Conservation (phyloP, 2,888 invertebrate genomes). For the Tipula lateralis region DNA sequence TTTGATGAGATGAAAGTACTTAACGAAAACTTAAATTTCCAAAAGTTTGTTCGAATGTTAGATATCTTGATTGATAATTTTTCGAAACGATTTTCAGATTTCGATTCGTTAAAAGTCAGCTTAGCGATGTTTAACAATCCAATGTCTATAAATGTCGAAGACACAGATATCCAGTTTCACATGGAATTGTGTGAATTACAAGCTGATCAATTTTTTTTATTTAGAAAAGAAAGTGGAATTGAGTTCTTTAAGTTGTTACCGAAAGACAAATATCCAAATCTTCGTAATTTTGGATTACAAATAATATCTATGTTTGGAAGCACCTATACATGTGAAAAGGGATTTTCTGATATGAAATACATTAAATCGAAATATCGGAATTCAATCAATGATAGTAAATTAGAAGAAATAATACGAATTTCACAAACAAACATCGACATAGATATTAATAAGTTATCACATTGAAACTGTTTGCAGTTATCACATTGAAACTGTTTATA, state of each 20-base stretch:
- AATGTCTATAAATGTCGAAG: too few relatives aligned
- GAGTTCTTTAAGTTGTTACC: conserved; percentile 5
- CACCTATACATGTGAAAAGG: conserved; percentile 15
- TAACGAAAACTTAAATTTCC: too few relatives aligned
- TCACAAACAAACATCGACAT: neutral
- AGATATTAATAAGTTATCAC: neutral
- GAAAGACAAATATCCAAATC: neutral
- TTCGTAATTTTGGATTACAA: neutral
- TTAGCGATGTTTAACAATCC: too few relatives aligned
- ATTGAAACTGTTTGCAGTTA: neutral
- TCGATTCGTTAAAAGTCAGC: too few relatives aligned
- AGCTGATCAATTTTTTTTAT: neutral
- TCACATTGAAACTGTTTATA: neutral
- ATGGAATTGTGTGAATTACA: too few relatives aligned
- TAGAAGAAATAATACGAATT: neutral
- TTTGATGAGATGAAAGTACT: too few relatives aligned
- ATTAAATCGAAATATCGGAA: too few relatives aligned
- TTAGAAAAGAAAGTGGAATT: neutral
- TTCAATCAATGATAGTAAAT: too few relatives aligned
- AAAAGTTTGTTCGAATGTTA: too few relatives aligned
- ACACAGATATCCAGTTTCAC: too few relatives aligned
- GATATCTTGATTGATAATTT: too few relatives aligned
- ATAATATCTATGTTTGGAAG: neutral
- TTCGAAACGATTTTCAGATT: too few relatives aligned
- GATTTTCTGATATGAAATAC: conserved; percentile 24